Base-by-base conservation (phyloP, 1,140 invertebrate genomes). In the Agrilus planipennis region DNA sequence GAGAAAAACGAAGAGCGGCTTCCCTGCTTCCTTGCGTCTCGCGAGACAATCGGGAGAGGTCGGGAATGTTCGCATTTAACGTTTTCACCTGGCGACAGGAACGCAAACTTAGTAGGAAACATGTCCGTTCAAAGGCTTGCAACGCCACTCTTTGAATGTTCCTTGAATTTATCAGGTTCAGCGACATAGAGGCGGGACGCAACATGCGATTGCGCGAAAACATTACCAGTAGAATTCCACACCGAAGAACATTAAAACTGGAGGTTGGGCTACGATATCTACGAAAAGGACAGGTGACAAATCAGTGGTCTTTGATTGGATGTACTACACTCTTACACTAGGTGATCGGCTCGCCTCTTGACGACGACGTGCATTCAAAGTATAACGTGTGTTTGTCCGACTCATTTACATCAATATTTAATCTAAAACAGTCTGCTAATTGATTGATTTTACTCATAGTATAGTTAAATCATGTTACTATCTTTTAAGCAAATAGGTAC, bases 251-350 rank as follows among this genome's bases (percentile, higher is more conserved):
- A 36, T 36, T 36, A 36, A 36, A 36, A 18, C 34, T 39, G 53
- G 44, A 54, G 54, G 54, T 52, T 45, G 53, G 52, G 45, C 55
- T 39, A 21, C 19, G 34, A 22, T 36, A n/a, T 21, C 34, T 18
- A 43, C 32, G 38, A 46, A 45, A 35, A 50, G 42, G 51, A 50
- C 53, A 57, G 55, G 55, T 58, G 55, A 58, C 55, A 58, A 54
- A 58, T 58, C 55, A 51, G 53, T 51, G 43, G 45, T 22, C 49
- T 54, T 41, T 52, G 52, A 58, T 58, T 58, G 55, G 55, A 34
- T 46, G 25, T 23, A 41, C 36, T 39, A 42, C 32, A 45, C 47
- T 41, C 22, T 16, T 11, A 19, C 21, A 25, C 37, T 36, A 43
- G 45, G 41, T 46, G n/a, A 40, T 43, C 41, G 40, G 41, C 35